These are phyloP conservation scores for Oryzias sinensis DNA, from an alignment of 2,797 vertebrate species.

Conservation along the genomic window DNA sequence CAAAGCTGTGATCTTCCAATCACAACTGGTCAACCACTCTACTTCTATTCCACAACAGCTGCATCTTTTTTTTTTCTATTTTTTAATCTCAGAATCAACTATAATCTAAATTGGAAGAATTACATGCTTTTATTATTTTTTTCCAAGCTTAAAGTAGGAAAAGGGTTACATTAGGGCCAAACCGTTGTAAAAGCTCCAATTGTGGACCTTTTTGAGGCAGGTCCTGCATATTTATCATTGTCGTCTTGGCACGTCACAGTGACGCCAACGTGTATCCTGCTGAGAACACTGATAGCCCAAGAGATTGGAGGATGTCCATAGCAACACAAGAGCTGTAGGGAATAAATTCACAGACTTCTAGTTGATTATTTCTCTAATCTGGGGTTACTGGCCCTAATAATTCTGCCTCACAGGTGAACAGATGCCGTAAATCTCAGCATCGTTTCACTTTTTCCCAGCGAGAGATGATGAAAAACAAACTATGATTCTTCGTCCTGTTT, in stretches of 20 bases:
- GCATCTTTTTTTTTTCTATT: too few relatives aligned
- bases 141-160: not conserved
- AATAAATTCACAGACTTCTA: constrained; percentile 69
- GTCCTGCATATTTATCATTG: constrained; percentile 27
- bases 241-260: constrained; percentile 25
- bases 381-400: constrained; percentile 65
- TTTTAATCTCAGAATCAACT: not conserved
- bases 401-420: constrained; percentile 67
- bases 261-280: constrained; percentile 34
- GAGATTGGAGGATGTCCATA: constrained; percentile 39
- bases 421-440: constrained; percentile 59
- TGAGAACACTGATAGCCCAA: constrained; percentile 41
- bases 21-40: too few relatives aligned
- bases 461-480: constrained; percentile 77
- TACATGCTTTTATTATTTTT: constrained; percentile 2
- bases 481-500: constrained; percentile 75
- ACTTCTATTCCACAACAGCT: too few relatives aligned
- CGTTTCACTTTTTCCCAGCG: constrained; percentile 60
- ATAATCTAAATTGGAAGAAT: constrained; percentile 4
- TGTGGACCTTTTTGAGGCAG: constrained; percentile 8
- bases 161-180: constrained; percentile 5
- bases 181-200: constrained; percentile 6
- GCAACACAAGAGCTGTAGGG: constrained; percentile 31
- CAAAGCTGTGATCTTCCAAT: too few relatives aligned
- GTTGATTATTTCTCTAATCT: constrained; percentile 76